Percentiles rank a stretch among this genome's conserved stretches.
These are phyloP conservation scores for Musca domestica DNA, from an alignment of 1,140 invertebrate genomes.

Conservation along the genomic window DNA sequence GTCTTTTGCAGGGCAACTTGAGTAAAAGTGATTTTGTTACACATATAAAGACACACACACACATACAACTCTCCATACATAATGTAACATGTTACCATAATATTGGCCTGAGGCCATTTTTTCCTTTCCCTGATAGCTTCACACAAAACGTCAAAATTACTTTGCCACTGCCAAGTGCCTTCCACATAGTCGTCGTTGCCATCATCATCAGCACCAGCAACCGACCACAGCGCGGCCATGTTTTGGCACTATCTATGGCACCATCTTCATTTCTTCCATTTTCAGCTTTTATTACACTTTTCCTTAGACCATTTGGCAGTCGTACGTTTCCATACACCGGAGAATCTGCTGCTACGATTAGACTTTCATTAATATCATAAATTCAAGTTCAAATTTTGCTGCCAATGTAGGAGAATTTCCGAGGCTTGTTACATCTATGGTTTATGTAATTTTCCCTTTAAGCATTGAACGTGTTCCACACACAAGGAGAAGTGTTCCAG, in stretches of 20 bases:
- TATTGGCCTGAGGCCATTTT: slow-evolving; percentile 7
- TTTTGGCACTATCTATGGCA: background rate
- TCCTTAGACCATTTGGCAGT: background rate
- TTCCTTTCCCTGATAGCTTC: background rate
- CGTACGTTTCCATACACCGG: too few species aligned
- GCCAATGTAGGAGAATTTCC: background rate
- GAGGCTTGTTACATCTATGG: background rate
- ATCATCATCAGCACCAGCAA: background rate
- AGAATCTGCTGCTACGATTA: background rate
- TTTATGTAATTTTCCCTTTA: background rate
- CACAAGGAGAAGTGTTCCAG: background rate
- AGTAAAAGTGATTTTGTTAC: too few species aligned
- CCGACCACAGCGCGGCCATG: background rate
- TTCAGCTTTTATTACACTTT: slow-evolving; percentile 18
- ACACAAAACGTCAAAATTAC: background rate
- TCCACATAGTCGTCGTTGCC: background rate
- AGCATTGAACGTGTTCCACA: background rate
- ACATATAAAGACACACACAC: too few species aligned
- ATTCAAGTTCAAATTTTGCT: slow-evolving; percentile 14
- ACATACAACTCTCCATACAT: too few species aligned
- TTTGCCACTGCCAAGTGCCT: too few species aligned
- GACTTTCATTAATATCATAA: slow-evolving; percentile 22
- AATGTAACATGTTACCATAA: background rate
- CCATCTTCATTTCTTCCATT: background rate
- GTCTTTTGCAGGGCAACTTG: too few species aligned